These are phyloP conservation scores for Sardina pilchardus DNA, from an alignment of 2,113 vertebrate species.

Conservation along the genomic window DNA sequence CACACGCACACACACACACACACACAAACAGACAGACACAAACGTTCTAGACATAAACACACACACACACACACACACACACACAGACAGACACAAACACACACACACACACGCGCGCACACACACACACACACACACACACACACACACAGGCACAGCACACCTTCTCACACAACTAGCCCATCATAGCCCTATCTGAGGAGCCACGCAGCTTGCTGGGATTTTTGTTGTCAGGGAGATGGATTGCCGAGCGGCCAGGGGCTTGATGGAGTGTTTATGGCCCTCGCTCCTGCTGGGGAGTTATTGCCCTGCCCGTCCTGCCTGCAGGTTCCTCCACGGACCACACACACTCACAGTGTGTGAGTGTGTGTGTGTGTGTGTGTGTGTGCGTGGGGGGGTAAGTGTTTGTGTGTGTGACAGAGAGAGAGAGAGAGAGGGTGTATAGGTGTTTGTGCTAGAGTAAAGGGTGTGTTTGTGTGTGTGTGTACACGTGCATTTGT, in stretches of 20 bases:
- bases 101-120: background rate
- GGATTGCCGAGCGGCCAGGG: conserved; percentile 41
- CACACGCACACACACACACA: background rate
- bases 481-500: background rate
- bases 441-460: background rate
- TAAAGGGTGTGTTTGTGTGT: background rate
- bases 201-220: conserved; percentile 34
- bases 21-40: background rate
- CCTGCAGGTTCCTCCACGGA: background rate
- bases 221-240: conserved; percentile 56
- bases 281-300: conserved; percentile 34
- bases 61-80: background rate
- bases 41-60: too few relatives aligned
- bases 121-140: background rate
- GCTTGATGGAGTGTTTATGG: conserved; percentile 56
- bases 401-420: background rate
- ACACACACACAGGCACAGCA: conserved; percentile 7
- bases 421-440: background rate
- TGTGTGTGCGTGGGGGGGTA: background rate
- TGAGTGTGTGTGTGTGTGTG: conserved; percentile 21
- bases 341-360: conserved; percentile 32
- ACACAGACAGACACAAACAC: background rate
- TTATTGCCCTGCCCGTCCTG: conserved; percentile 33
- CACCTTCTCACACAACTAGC: conserved; percentile 15
- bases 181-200: conserved; percentile 35